Evolutionary conservation across 37 sponge, comb jelly and placozoan genomes (phyloP).

Genomic region (Ephydatia muelleri): DNA sequence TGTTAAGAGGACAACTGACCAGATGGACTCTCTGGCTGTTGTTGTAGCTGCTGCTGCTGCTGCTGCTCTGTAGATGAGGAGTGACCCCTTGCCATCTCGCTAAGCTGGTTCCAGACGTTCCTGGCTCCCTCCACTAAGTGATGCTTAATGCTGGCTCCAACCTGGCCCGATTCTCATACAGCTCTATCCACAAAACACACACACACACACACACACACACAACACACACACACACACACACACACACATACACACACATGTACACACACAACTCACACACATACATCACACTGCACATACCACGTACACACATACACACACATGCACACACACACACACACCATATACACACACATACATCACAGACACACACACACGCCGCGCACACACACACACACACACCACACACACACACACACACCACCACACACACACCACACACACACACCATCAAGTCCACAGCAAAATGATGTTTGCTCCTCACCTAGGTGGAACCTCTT

Average conservation of each 20-base stretch:
- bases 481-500: slow-evolving; percentile 97
- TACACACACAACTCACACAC: too few relatives aligned
- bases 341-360: too few relatives aligned
- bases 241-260: slow-evolving; percentile 12
- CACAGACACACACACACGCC: too few relatives aligned
- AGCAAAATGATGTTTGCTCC: slow-evolving; percentile 6
- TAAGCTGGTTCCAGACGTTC: slow-evolving; percentile 82
- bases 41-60: not conserved
- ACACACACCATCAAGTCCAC: too few relatives aligned
- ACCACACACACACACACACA: too few relatives aligned
- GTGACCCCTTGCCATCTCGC: slow-evolving; percentile 93
- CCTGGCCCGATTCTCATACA: slow-evolving; percentile 87
- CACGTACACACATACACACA: not conserved
- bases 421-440: slow-evolving; percentile 17
- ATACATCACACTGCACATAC: too few relatives aligned
- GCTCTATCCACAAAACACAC: too few relatives aligned
- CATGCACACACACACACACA: not conserved
- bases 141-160: slow-evolving; percentile 79
- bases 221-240: slow-evolving; percentile 11
- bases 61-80: slow-evolving; percentile 4
- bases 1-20: not conserved
- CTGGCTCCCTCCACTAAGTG: slow-evolving; percentile 76
- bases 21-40: not conserved
- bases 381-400: too few relatives aligned
- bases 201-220: too few relatives aligned